Percentiles rank a stretch among this genome's conserved stretches.
Conservation (phyloP, 1,140 invertebrate species). For the Drosophila littoralis region DNA sequence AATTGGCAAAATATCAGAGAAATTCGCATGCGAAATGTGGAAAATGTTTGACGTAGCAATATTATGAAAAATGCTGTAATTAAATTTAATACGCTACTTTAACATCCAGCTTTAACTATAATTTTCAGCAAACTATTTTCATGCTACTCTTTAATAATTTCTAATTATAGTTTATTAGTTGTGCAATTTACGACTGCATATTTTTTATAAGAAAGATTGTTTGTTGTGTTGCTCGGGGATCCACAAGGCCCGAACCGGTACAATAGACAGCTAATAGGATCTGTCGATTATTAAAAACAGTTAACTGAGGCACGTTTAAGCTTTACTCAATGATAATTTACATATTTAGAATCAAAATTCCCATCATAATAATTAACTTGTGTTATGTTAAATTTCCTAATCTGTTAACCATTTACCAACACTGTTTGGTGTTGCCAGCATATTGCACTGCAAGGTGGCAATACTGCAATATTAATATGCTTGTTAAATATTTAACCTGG, state of each 20-base stretch:
- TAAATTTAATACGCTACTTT: slow-evolving; percentile 28
- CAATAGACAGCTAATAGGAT: not conserved
- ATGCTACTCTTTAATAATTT: slow-evolving; percentile 22
- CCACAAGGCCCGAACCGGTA: not conserved
- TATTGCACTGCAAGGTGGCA: no score
- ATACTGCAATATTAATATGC: no score
- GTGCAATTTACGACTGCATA: slow-evolving; percentile 46
- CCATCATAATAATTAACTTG: no score
- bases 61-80: slow-evolving; percentile 21
- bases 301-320: slow-evolving; percentile 4
- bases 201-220: slow-evolving; percentile 17
- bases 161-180: slow-evolving; percentile 42
- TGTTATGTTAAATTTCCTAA: no score
- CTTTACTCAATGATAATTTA: slow-evolving; percentile 7
- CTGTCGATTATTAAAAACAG: not conserved
- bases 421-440: no score
- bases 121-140: slow-evolving; percentile 14
- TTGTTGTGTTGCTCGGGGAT: not conserved
- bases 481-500: no score
- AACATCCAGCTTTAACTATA: slow-evolving; percentile 25
- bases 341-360: no score
- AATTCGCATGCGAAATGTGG: slow-evolving; percentile 1
- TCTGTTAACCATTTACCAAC: no score
- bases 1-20: not conserved
- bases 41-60: not conserved